Percentiles rank a stretch among this genome's conserved stretches.
Evolutionary conservation across 2,113 vertebrate species (phyloP).

Genomic region (Sorex araneus): DNA sequence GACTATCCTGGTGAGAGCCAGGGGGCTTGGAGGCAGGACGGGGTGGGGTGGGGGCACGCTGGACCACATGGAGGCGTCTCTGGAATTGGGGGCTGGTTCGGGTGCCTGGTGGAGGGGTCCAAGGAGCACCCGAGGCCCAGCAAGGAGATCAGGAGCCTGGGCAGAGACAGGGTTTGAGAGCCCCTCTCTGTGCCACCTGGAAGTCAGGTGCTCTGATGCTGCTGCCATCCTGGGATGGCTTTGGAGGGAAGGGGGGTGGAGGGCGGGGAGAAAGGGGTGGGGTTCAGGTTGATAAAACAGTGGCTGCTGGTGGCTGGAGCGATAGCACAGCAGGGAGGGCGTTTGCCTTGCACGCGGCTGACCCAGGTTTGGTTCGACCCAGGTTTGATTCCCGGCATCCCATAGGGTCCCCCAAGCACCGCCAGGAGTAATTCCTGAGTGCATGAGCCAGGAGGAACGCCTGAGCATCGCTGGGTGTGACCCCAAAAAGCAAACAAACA

Average conservation of each 20-base stretch:
- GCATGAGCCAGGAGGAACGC: no score
- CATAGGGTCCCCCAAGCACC: no score
- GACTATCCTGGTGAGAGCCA: constrained; percentile 94
- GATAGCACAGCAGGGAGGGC: no score
- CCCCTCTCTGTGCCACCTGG: not conserved
- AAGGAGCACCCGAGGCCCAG: not conserved
- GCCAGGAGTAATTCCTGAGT: no score
- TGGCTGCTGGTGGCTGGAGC: no score
- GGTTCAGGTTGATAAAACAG: no score
- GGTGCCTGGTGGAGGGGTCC: not conserved
- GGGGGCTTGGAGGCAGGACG: not conserved
- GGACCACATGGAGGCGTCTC: not conserved
- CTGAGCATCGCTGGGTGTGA: no score
- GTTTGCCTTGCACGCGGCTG: no score
- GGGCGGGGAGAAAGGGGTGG: no score
- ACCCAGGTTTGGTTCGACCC: no score
- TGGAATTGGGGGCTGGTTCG: not conserved
- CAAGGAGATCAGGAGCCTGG: not conserved
- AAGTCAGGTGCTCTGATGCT: not conserved
- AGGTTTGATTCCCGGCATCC: no score
- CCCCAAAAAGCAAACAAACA: no score
- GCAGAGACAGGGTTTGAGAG: not conserved
- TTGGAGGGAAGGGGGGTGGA: not conserved
- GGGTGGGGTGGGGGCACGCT: not conserved
- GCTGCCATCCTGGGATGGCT: not conserved